Base-by-base conservation (phyloP, 2,797 vertebrate species). In the Protonibea diacanthus region DNA sequence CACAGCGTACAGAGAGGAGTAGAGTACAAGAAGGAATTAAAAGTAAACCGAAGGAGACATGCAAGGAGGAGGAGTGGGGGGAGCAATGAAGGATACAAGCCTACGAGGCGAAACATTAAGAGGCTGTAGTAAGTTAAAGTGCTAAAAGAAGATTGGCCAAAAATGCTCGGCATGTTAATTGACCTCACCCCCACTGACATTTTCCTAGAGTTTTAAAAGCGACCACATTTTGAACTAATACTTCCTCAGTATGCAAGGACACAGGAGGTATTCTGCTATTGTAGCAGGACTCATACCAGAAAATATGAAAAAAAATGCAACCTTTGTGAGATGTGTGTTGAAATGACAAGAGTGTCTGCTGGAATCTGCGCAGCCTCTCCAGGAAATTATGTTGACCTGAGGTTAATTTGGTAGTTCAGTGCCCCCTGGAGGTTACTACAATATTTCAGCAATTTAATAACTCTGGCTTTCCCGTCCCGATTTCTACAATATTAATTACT, bases 381-480 rank as follows among this genome's bases (percentile, higher is more conserved):
- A 56, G 69, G 88, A 93, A 91, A 92, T 92, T 76, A 85, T 62
- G 68, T 86, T 92, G 90, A 93, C 89, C 87, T 61, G 60, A 76
- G 89, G 92, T 88, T 94, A 93, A 94, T 94, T 91, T 93, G 87
- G 87, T 88, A 81, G 77, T 81, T 86, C 81, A 76, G 76, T 91
- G 88, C 88, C 86, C 83, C 82, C 89, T 89, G 84, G 89, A 94
- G 93, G 94, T 94, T 92, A 86, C 79, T 57, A 33, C 66, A 66
- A 80, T 85, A 90, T 91, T 91, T 86, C 85, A 91, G 78, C 64
- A 71, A 61, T 64, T 78, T 90, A 89, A 93, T 92, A 88, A 91
- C 74, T 80, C 69, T 48, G 55, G 66, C 76, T 80, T 38, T 81
- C 52, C 23, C 67, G 11, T 86, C 70, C 75, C 75, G 70, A 87